A percentile compares a stretch with the other conserved stretches of the same genome.
phyloP scores from a whole-genome alignment of 2,797 vertebrate genomes.

The Sebastes melanostomus region DNA sequence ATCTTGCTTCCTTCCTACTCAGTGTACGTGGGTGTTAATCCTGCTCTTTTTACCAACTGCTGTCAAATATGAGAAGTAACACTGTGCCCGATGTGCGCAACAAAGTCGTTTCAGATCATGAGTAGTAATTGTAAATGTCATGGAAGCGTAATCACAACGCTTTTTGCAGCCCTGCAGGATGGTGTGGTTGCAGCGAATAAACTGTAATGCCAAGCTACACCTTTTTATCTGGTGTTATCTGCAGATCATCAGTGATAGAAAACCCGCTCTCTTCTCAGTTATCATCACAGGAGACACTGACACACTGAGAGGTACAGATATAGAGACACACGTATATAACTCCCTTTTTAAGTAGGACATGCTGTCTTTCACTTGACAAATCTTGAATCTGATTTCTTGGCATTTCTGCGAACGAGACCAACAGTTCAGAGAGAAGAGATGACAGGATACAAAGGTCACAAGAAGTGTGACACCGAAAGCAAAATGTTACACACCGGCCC shows the following conservation, averaged over 20 bases:
- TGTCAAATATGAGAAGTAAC: conserved; percentile 37
- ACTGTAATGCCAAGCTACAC: not conserved
- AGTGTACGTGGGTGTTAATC: conserved; percentile 30
- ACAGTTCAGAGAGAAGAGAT: not conserved
- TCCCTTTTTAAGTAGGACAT: not conserved
- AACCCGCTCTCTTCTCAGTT: not conserved
- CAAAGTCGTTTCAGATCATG: conserved; percentile 13
- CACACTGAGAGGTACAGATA: not conserved
- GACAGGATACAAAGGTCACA: conserved; percentile 42
- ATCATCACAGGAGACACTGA: not conserved
- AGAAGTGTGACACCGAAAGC: not conserved
- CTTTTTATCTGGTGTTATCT: not conserved
- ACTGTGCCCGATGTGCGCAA: not conserved
- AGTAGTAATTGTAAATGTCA: conserved; percentile 42
- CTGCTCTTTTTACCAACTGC: conserved; percentile 36
- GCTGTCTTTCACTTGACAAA: not conserved
- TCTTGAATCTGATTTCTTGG: not conserved
- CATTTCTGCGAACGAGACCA: not conserved
- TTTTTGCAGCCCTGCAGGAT: conserved; percentile 1
- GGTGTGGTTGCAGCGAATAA: not conserved
- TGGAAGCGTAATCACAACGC: not conserved
- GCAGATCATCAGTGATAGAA: not conserved
- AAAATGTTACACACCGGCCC: not conserved
- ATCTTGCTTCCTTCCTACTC: conserved; percentile 45
- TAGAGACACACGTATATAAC: not conserved